phyloP scores from a whole-genome alignment of 2,113 vertebrate genomes.

The Rhinopithecus roxellana region DNA sequence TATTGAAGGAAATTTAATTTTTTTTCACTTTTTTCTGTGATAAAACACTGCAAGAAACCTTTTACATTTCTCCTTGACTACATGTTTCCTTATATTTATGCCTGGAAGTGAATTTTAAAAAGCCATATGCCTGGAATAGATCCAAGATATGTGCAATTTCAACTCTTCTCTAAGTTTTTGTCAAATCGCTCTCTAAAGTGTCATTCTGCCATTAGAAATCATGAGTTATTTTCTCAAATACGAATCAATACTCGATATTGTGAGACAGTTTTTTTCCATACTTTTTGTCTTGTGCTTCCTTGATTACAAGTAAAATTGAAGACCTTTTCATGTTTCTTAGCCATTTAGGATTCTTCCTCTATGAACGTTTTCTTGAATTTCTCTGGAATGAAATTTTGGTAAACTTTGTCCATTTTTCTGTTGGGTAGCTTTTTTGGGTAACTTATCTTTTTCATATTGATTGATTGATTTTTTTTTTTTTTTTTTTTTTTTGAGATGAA shows the following conservation, averaged over 20 bases:
- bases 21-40: background rate
- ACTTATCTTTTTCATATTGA: constrained; percentile 1
- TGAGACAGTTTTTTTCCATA: background rate
- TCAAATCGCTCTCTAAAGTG: background rate
- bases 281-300: background rate
- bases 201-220: background rate
- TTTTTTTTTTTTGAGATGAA: too few relatives aligned
- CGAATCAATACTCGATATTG: background rate
- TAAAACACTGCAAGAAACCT: background rate
- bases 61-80: background rate
- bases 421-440: too few relatives aligned
- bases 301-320: constrained; percentile 1
- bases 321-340: background rate
- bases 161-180: background rate
- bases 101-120: background rate
- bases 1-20: constrained; percentile 17
- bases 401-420: background rate
- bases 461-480: too few relatives aligned
- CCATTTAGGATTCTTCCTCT: background rate
- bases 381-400: background rate
- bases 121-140: background rate
- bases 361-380: background rate
- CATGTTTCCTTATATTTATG: background rate
- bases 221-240: constrained; percentile 28
- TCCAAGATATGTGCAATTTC: background rate